A percentile compares a stretch with the other conserved stretches of the same genome.
phyloP scores from a whole-genome alignment of 2,888 invertebrate genomes.

The Phortica okadai region DNA sequence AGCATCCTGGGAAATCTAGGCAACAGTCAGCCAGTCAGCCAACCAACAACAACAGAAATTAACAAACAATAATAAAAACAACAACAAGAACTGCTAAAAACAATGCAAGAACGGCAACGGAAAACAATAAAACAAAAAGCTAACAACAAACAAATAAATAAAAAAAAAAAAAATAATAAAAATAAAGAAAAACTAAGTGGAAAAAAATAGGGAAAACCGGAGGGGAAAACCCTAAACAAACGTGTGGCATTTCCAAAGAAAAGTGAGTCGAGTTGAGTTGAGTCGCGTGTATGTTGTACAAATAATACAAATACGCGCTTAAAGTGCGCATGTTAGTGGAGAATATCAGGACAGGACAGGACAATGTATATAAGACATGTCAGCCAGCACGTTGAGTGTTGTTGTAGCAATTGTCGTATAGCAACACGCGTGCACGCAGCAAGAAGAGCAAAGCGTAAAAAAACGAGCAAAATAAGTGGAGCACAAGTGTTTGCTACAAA shows the following conservation, averaged over 20 bases:
- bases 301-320: not conserved
- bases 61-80: not conserved
- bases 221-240: not conserved
- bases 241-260: constrained; percentile 14
- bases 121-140: constrained; percentile 9
- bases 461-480: too few species aligned
- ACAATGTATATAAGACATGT: too few species aligned
- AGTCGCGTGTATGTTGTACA: not conserved
- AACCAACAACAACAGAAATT: not conserved
- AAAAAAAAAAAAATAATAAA: not conserved
- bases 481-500: too few species aligned
- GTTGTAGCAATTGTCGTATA: too few species aligned
- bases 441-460: too few species aligned
- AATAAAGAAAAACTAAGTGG: not conserved
- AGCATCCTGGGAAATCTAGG: constrained; percentile 26
- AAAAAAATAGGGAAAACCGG: constrained; percentile 28
- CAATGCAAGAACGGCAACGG: not conserved
- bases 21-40: not conserved
- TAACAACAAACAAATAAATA: not conserved
- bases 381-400: too few species aligned
- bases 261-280: not conserved
- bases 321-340: not conserved
- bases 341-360: not conserved
- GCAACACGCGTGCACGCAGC: too few species aligned
- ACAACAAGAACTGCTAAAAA: not conserved